Percentiles rank a stretch among this genome's conserved stretches.
Evolutionary conservation across 2,113 vertebrate species (phyloP).

Genomic region (Narcine bancroftii): DNA sequence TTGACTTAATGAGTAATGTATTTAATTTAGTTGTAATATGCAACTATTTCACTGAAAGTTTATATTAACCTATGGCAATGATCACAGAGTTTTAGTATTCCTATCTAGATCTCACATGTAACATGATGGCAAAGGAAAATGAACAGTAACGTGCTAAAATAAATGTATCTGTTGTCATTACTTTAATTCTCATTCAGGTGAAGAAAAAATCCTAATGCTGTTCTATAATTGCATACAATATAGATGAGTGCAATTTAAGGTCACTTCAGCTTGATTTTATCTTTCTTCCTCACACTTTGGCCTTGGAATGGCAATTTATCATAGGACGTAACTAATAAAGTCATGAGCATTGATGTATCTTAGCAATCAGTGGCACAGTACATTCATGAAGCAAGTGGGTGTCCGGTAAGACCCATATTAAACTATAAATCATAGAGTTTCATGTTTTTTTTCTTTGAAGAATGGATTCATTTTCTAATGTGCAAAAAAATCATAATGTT

Average conservation of each 20-base stretch:
- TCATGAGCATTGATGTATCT: not conserved
- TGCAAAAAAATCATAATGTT: not conserved
- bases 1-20: not conserved
- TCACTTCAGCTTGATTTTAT: not conserved
- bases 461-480: not conserved
- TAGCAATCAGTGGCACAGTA: not conserved
- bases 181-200: not conserved
- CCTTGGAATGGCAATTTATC: not conserved
- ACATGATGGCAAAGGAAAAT: not conserved
- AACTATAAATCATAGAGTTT: not conserved
- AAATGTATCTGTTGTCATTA: not conserved
- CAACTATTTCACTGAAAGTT: not conserved
- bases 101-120: not conserved
- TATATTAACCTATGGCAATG: not conserved
- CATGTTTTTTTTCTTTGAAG: no score
- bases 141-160: not conserved
- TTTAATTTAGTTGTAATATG: not conserved
- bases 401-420: not conserved
- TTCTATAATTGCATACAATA: not conserved
- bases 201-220: not conserved
- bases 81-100: not conserved
- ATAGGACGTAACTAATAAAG: not conserved
- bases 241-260: not conserved
- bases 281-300: not conserved
- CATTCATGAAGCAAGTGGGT: not conserved